Evolutionary conservation across 2,888 invertebrate species (phyloP).

Genomic region (Sarcophaga rosellei): DNA sequence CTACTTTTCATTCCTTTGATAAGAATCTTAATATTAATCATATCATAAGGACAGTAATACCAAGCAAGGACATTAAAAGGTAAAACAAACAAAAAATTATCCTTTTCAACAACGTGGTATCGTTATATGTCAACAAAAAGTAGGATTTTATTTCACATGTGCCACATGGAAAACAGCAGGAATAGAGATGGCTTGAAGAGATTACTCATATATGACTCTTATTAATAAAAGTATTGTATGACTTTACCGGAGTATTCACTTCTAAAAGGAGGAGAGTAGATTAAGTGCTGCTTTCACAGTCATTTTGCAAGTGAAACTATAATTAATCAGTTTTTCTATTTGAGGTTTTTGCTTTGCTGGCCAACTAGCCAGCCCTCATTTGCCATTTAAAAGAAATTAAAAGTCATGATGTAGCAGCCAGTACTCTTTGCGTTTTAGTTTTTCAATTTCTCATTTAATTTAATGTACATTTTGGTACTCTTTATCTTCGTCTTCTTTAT

Average conservation of each 20-base stretch:
- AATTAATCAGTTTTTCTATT: conserved; percentile 73
- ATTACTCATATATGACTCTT: conserved; percentile 21
- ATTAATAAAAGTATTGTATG: not conserved
- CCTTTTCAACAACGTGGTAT: not conserved
- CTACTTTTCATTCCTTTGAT: conserved; percentile 18
- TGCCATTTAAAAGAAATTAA: not conserved
- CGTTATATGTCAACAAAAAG: not conserved
- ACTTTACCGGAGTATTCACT: not conserved
- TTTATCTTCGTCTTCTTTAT: not conserved
- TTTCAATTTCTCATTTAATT: conserved; percentile 13
- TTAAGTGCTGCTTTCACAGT: conserved; percentile 8
- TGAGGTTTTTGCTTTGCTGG: not conserved
- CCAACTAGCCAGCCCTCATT: conserved; percentile 1
- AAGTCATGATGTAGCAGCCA: conserved; percentile 6
- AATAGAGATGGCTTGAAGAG: not conserved
- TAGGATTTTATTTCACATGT: not conserved
- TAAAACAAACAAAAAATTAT: not conserved
- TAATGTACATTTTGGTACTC: not conserved
- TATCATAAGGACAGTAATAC: not conserved
- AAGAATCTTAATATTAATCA: conserved; percentile 50
- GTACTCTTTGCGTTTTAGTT: not conserved
- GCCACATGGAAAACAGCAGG: not conserved
- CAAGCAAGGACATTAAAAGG: too few species aligned
- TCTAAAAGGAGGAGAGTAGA: not conserved
- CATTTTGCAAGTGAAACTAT: conserved; percentile 74